Base-by-base conservation (phyloP, 2,113 vertebrate species). In the Poeciliopsis prolifica region DNA sequence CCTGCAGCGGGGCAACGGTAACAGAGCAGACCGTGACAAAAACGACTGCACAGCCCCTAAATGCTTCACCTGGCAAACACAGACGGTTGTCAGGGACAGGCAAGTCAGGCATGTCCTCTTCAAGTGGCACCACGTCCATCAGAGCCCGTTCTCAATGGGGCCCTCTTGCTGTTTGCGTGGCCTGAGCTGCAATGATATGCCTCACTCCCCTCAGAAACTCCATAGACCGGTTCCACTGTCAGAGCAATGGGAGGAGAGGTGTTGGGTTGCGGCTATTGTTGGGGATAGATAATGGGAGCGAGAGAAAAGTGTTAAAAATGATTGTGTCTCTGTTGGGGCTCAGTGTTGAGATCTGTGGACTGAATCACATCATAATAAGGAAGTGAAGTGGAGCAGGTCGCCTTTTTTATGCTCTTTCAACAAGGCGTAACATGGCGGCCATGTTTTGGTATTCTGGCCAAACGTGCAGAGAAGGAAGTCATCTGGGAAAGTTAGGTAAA, bases 81-180 rank as follows among this genome's bases (percentile, higher is more conserved):
- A 95, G 95, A 94, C 92, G 88, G 95, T 95, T 95, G 96, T 96
- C 96, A 96, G 95, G 96, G 94, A 92, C 95, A 81, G 93, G 94
- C 92, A 96, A 97, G 90, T 95, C 96, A 97, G 95, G 95, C 97
- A 95, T 97, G 93, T 97, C 96, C 96, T 93, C 81, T 94, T 95
- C 94, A 91, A 96, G 94, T 93, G 94, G 90, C 93, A 87, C 87
- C 83, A 89, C 92, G 96, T 97, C 96, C 95, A 95, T 91, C 95
- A 81, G 5, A 87, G 88, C 72, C 77, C 68, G 26, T 75, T 70
- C 94, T 96, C 95, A 95, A 96, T 95, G 94, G 51, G 95, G 91
- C 87, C 88, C 86, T 92, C 92, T 91, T 83, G 88, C 60, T 77
- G 94, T 90, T 87, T 94, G 93, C 91, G 89, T 89, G 90, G 93